Evolutionary conservation across 2,797 vertebrate species (phyloP).

Genomic region (Coendou prehensilis): DNA sequence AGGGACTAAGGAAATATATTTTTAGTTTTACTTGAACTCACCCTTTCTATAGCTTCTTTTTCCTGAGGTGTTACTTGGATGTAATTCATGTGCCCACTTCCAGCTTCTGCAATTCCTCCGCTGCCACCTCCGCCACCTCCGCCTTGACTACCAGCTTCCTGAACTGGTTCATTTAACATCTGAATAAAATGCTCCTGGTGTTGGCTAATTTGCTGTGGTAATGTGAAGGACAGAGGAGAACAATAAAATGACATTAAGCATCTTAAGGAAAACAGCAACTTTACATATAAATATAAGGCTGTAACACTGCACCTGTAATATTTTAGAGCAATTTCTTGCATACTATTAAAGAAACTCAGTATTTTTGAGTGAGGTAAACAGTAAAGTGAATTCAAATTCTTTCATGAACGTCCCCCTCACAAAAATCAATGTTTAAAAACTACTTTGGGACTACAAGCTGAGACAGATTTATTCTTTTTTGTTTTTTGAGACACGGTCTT

Average conservation of each 20-base stretch:
- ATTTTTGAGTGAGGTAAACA: neutral
- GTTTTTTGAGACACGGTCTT: neutral
- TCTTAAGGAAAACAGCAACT: slow-evolving; percentile 56
- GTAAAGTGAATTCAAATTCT: slow-evolving; percentile 43
- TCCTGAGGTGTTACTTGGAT: slow-evolving; percentile 99
- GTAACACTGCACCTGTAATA: neutral
- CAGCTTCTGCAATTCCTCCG: slow-evolving; percentile 89
- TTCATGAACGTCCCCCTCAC: neutral
- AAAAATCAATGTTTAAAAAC: neutral
- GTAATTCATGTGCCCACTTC: slow-evolving; percentile 95
- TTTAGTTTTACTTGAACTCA: slow-evolving; percentile 85
- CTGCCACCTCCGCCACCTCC: slow-evolving; percentile 89
- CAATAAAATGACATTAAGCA: slow-evolving; percentile 66
- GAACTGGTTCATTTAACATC: slow-evolving; percentile 97
- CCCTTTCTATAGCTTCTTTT: slow-evolving; percentile 99
- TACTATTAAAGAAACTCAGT: slow-evolving; percentile 33
- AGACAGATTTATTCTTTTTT: neutral
- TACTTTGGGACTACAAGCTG: neutral
- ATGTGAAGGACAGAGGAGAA: slow-evolving; percentile 81
- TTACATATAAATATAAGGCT: slow-evolving; percentile 51
- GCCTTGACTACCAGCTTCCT: slow-evolving; percentile 91
- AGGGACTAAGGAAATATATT: neutral
- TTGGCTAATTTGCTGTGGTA: slow-evolving; percentile 95
- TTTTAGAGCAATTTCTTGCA: neutral
- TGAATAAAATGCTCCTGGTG: slow-evolving; percentile 99